phyloP scores from a whole-genome alignment of 2,113 vertebrate species.

The Etia nguti region DNA sequence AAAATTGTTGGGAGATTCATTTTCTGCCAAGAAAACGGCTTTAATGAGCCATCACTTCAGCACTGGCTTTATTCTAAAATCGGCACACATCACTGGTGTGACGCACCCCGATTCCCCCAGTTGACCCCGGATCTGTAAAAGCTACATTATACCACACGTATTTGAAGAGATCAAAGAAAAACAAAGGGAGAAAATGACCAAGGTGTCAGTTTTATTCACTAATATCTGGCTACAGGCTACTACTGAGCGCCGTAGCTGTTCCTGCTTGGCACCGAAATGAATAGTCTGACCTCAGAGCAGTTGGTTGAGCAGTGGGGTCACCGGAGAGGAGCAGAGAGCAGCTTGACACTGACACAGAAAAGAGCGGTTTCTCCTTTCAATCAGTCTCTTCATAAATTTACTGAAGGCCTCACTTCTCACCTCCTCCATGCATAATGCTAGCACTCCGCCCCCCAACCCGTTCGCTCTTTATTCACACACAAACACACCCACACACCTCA shows the following conservation, averaged over 20 bases:
- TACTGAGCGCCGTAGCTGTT: not conserved
- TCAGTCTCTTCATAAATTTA: slow-evolving; percentile 33
- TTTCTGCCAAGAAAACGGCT: not conserved
- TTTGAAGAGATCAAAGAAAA: slow-evolving; percentile 8
- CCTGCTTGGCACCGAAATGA: slow-evolving; percentile 16
- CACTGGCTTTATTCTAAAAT: not conserved
- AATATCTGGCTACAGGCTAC: not conserved
- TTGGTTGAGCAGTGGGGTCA: slow-evolving; percentile 55
- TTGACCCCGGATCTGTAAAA: not conserved
- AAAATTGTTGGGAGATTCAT: not conserved
- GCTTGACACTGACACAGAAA: not conserved
- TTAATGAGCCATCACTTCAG: not conserved
- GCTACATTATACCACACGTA: not conserved
- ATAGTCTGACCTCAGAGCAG: slow-evolving; percentile 49
- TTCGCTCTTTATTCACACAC: not conserved
- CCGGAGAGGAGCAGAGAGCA: slow-evolving; percentile 18
- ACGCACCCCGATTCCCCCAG: not conserved
- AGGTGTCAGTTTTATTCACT: slow-evolving; percentile 31
- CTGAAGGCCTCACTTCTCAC: slow-evolving; percentile 42
- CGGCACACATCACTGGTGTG: not conserved
- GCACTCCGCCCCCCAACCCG: slow-evolving; percentile 4
- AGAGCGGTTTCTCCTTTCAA: slow-evolving; percentile 39
- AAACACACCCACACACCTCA: slow-evolving; percentile 22
- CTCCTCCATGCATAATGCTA: slow-evolving; percentile 21
- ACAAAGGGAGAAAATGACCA: not conserved